Evolutionary conservation across 2,797 vertebrate genomes (phyloP).

Genomic region (Scarus forsteni): DNA sequence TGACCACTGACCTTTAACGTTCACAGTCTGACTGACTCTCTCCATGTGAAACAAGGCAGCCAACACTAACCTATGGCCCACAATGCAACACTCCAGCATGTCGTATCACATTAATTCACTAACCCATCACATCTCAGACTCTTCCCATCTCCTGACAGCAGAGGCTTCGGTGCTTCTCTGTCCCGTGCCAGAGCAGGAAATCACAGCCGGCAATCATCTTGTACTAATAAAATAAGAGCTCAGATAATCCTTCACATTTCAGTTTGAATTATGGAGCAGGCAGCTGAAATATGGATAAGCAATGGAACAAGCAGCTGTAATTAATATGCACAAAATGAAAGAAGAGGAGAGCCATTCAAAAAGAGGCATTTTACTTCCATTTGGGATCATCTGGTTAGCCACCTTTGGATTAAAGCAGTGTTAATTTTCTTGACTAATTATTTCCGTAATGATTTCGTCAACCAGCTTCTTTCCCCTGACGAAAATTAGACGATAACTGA

Average conservation of each 20-base stretch:
- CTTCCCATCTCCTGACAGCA: constrained; percentile 3
- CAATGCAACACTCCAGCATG: constrained; percentile 48
- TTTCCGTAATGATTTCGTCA: no score
- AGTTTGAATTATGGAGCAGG: constrained; percentile 61
- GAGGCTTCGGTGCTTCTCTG: constrained; percentile 3
- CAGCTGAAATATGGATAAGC: constrained; percentile 61
- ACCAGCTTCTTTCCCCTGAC: no score
- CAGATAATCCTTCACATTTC: constrained; percentile 50
- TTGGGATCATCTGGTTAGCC: no score
- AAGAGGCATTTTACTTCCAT: background rate
- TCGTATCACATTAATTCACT: constrained; percentile 39
- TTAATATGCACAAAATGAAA: constrained; percentile 39
- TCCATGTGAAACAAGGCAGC: constrained; percentile 45
- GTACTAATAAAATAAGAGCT: constrained; percentile 48
- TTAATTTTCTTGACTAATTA: no score
- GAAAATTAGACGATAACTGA: no score
- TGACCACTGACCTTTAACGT: constrained; percentile 25
- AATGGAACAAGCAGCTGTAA: constrained; percentile 50
- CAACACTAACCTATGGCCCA: constrained; percentile 53
- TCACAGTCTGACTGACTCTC: constrained; percentile 28
- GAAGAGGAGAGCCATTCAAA: constrained; percentile 4
- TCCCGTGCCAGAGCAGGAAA: constrained; percentile 11
- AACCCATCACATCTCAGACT: constrained; percentile 35
- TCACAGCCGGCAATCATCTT: constrained; percentile 29
- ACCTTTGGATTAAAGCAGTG: no score